Evolutionary conservation across 1,140 invertebrate species (phyloP).

Genomic region (Drosophila hydei): DNA sequence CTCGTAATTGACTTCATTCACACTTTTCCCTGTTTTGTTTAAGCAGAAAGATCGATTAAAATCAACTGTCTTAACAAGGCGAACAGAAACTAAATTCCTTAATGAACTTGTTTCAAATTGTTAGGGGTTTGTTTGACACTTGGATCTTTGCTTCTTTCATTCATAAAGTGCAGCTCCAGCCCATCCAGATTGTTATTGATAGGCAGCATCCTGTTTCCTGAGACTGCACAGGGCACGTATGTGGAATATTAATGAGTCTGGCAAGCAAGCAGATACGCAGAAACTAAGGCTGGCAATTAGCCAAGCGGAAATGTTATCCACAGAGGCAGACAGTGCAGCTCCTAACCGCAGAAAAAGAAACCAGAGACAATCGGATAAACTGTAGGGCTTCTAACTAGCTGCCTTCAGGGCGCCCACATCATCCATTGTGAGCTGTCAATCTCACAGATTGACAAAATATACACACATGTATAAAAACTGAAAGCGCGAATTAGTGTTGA

Average conservation of each 20-base stretch:
- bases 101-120: constrained; percentile 68
- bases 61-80: constrained; percentile 48
- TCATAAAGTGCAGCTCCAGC: constrained; percentile 45
- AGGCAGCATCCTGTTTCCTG: constrained; percentile 79
- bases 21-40: constrained; percentile 58
- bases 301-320: constrained; percentile 52
- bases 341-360: background rate
- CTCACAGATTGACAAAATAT: constrained; percentile 13
- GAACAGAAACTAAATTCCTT: constrained; percentile 34
- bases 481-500: constrained; percentile 75
- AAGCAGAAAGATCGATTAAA: constrained; percentile 61
- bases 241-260: constrained; percentile 59
- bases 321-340: constrained; percentile 13
- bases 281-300: constrained; percentile 57
- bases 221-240: constrained; percentile 22
- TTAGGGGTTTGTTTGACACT: constrained; percentile 46
- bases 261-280: constrained; percentile 1
- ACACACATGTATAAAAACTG: constrained; percentile 25
- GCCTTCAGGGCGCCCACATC: constrained; percentile 58
- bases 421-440: constrained; percentile 48
- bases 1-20: constrained; percentile 72
- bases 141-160: constrained; percentile 33
- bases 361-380: constrained; percentile 28
- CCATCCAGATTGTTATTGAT: constrained; percentile 64
- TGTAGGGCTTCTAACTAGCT: constrained; percentile 6